A percentile compares a stretch with the other conserved stretches of the same genome.
Evolutionary conservation across 2,797 vertebrate species (phyloP).

Genomic region (Falco naumanni): DNA sequence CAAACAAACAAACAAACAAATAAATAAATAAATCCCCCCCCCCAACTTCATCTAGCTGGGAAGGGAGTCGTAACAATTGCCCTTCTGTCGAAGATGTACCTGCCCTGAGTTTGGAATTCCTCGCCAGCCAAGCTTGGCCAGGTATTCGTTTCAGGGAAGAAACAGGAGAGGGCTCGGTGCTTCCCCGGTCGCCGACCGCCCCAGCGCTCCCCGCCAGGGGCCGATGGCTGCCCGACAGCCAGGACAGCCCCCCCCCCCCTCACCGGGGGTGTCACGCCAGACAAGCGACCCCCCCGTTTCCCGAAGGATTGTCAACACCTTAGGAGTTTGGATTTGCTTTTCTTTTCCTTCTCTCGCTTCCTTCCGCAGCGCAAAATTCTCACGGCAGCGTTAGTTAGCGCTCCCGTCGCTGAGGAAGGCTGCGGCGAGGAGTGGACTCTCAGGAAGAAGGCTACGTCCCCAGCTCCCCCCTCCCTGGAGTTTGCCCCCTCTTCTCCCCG

Average conservation of each 20-base stretch:
- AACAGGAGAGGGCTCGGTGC: not conserved
- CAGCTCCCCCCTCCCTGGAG: too few species aligned
- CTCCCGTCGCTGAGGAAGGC: not conserved
- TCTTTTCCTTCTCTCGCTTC: not conserved
- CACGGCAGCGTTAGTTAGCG: not conserved
- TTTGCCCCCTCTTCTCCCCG: not conserved
- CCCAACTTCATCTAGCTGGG: not conserved
- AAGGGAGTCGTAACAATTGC: not conserved
- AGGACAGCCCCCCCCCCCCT: not conserved
- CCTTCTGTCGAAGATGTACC: not conserved
- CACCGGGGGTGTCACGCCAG: not conserved
- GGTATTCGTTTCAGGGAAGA: constrained; percentile 43
- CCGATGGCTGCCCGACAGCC: not conserved
- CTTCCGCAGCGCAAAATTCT: not conserved
- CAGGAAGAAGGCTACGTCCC: not conserved
- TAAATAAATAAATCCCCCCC: not conserved
- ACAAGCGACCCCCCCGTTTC: not conserved
- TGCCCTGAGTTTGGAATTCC: not conserved
- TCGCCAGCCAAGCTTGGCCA: not conserved
- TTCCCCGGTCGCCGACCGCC: not conserved
- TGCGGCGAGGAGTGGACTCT: not conserved
- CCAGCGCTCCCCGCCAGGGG: not conserved
- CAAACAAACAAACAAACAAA: not conserved
- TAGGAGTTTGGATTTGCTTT: not conserved
- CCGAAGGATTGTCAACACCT: not conserved